Evolutionary conservation across 2,888 invertebrate species (phyloP), one percentile per base, ranked within the genome.

Genomic region (Lepetodrilus schrolli): DNA sequence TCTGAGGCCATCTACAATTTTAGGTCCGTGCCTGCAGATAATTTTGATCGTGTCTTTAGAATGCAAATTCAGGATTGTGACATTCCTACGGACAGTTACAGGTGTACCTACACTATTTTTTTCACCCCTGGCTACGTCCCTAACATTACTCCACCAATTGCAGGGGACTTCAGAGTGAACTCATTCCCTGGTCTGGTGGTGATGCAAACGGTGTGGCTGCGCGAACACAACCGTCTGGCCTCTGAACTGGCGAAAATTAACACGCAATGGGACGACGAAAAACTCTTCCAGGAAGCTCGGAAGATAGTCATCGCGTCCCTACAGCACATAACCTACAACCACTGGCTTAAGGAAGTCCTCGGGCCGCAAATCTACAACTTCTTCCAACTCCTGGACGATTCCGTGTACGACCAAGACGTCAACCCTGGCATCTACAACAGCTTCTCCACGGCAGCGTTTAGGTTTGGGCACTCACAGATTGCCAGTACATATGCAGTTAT

Each of bases 221-320:
- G 85, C 10, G 96, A 97, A 88, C 97, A 97, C 90, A 97, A 97
- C 91, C 92, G 95, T 77, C 91, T 96, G 0, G 96, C 97, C 0
- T 93, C 93, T 70, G 94, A 92, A 4, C 91, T 97, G 43, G 43
- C 43, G 3, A 4, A 13, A 7, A 17, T 10, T 2, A 93, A 94
- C 0, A 96, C 95, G 0, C 87, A 92, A 10, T 97, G 96, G 97
- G 0, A 96, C 96, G 89, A 84, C 66, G 83, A 84, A 48, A 71
- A 26, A 23, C 75, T 86, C n/a, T 88, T 78, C 68, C 80, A 86
- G 73, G 86, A 87, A 77, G 74, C 84, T 0, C 91, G 96, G 74
- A 93, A 93, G 83, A 94, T 97, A 26, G 88, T 97, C 0, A 93
- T 93, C 0, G 97, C 96, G 0, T 79, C 88, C 49, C 82, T 97